A percentile compares a stretch with the other conserved stretches of the same genome.
Conservation (phyloP, 2,888 invertebrate species). For the Mythimna lalbum region DNA sequence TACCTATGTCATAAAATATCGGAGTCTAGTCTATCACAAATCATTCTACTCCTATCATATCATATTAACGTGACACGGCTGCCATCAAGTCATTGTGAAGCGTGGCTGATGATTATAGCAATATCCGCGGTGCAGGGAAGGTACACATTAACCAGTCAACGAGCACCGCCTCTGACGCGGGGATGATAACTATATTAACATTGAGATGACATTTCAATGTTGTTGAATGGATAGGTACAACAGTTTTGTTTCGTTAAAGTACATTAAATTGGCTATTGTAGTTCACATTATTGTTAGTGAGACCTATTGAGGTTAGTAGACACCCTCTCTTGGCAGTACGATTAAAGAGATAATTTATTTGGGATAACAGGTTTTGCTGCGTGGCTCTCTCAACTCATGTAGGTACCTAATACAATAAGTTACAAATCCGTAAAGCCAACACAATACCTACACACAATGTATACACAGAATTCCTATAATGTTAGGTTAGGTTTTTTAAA, state of each 20-base stretch:
- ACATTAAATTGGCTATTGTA: neutral
- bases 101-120: slow-evolving; percentile 19
- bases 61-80: slow-evolving; percentile 2
- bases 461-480: too few relatives aligned
- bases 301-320: neutral
- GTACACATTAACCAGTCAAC: slow-evolving; percentile 14
- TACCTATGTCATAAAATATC: slow-evolving; percentile 1
- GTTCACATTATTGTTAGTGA: neutral
- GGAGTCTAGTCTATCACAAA: neutral
- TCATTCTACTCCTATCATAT: slow-evolving; percentile 7
- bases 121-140: slow-evolving; percentile 20
- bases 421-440: neutral
- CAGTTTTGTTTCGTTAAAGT: neutral
- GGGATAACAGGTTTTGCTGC: neutral
- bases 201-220: slow-evolving; percentile 36
- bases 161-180: slow-evolving; percentile 2
- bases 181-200: slow-evolving; percentile 31
- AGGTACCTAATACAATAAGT: neutral
- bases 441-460: too few relatives aligned
- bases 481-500: neutral
- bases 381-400: slow-evolving; percentile 1
- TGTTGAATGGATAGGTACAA: slow-evolving; percentile 9
- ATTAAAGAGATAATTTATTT: neutral
- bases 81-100: slow-evolving; percentile 23
- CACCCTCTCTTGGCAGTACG: neutral